These are phyloP conservation scores for Phrynocephalus versicolor DNA, from an alignment of 2,113 vertebrate genomes.

Conservation along the genomic window DNA sequence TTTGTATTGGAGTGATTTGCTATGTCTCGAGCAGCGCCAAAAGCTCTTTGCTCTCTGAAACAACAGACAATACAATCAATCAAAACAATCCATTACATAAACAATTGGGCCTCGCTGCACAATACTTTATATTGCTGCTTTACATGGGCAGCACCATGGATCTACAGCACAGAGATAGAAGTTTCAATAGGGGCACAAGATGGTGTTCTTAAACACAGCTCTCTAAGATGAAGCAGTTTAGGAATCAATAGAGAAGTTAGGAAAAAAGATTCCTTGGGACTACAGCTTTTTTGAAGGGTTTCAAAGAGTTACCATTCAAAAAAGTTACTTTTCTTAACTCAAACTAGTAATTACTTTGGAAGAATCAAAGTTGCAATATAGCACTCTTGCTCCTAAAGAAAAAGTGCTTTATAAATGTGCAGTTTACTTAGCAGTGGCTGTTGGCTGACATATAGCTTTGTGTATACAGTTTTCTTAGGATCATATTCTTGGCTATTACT, in stretches of 20 bases:
- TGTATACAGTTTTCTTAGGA: not conserved
- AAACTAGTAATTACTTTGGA: not conserved
- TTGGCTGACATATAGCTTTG: not conserved
- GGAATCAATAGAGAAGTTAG: not conserved
- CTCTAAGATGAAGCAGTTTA: not conserved
- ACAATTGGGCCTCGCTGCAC: constrained; percentile 20
- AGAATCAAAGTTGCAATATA: not conserved
- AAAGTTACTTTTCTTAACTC: too few species aligned
- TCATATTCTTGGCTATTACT: not conserved
- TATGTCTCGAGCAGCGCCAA: constrained; percentile 11
- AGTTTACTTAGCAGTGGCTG: not conserved
- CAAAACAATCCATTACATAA: constrained; percentile 34
- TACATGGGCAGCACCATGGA: not conserved
- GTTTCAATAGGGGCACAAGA: not conserved
- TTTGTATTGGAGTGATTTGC: constrained; percentile 12
- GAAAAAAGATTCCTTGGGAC: too few species aligned
- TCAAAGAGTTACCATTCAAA: too few species aligned
- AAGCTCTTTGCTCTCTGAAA: constrained; percentile 15
- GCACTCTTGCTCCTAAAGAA: not conserved
- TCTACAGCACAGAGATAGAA: not conserved
- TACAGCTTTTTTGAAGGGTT: too few species aligned
- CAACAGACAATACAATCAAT: constrained; percentile 6
- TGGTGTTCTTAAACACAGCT: not conserved
- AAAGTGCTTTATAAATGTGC: not conserved
- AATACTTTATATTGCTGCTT: constrained; percentile 27